Percentiles rank a stretch among this genome's conserved stretches.
phyloP scores from a whole-genome alignment of 2,888 invertebrate species.

The Chorisops tibialis region DNA sequence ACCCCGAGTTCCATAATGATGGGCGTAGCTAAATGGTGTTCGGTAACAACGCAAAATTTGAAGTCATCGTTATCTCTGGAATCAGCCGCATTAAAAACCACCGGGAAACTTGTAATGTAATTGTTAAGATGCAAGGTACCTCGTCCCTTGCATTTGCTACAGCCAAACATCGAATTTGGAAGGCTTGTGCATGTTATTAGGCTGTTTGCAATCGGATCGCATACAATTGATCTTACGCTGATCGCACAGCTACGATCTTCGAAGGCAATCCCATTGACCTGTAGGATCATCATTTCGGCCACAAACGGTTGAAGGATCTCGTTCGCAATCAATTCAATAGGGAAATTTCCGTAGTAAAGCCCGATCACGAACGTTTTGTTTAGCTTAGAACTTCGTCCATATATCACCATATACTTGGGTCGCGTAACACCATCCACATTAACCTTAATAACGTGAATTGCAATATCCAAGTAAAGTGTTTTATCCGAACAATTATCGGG shows the following conservation, averaged over 20 bases:
- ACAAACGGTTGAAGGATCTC: constrained; percentile 33
- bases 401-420: constrained; percentile 29
- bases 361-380: constrained; percentile 31
- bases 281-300: constrained; percentile 25
- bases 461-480: not conserved
- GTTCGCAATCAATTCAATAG: constrained; percentile 30
- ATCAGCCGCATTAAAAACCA: not conserved
- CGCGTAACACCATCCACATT: not conserved
- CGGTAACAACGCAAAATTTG: constrained; percentile 27
- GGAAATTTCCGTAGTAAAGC: constrained; percentile 29
- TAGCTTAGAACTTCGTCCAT: constrained; percentile 18
- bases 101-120: constrained; percentile 27
- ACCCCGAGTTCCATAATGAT: constrained; percentile 24
- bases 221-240: constrained; percentile 22
- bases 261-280: constrained; percentile 10
- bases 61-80: constrained; percentile 32
- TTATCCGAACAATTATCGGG: not conserved
- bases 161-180: constrained; percentile 31
- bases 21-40: constrained; percentile 30
- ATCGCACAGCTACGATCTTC: constrained; percentile 15
- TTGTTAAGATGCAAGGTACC: constrained; percentile 22
- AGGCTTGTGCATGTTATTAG: constrained; percentile 30
- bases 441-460: not conserved
- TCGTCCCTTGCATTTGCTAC: constrained; percentile 29
- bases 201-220: constrained; percentile 31